These are phyloP conservation scores for Hesperophylax magnus DNA, from an alignment of 1,140 invertebrate genomes.

Conservation along the genomic window DNA sequence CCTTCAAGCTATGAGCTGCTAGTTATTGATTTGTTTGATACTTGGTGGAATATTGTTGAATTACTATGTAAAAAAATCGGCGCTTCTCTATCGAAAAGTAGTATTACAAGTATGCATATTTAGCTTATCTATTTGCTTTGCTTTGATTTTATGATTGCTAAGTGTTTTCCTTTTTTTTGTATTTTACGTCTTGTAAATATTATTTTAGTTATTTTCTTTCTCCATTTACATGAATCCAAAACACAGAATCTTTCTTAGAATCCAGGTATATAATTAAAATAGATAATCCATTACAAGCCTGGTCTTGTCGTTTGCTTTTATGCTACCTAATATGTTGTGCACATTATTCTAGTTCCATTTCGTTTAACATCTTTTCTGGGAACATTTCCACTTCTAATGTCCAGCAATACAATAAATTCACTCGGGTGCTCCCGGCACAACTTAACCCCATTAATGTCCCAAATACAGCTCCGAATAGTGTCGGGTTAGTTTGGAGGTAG, in stretches of 20 bases:
- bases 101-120: too few relatives aligned
- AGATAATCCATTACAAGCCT: neutral
- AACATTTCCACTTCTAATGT: conserved; percentile 22
- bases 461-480: neutral
- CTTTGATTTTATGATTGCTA: too few relatives aligned
- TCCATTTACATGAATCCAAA: neutral
- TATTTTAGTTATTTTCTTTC: neutral
- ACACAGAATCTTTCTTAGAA: neutral
- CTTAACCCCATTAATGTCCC: conserved; percentile 28
- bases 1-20: too few relatives aligned
- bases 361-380: conserved; percentile 3
- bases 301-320: neutral
- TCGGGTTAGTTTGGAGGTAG: neutral
- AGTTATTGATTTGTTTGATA: too few relatives aligned
- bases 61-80: too few relatives aligned
- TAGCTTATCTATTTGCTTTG: too few relatives aligned
- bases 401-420: conserved; percentile 19
- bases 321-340: neutral
- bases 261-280: neutral
- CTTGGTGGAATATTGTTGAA: too few relatives aligned
- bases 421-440: neutral
- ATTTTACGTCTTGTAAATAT: too few relatives aligned
- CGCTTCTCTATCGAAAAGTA: too few relatives aligned
- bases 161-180: too few relatives aligned
- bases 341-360: conserved; percentile 2